Evolutionary conservation across 2,113 vertebrate genomes (phyloP).

Genomic region (Lophotis ruficrista): DNA sequence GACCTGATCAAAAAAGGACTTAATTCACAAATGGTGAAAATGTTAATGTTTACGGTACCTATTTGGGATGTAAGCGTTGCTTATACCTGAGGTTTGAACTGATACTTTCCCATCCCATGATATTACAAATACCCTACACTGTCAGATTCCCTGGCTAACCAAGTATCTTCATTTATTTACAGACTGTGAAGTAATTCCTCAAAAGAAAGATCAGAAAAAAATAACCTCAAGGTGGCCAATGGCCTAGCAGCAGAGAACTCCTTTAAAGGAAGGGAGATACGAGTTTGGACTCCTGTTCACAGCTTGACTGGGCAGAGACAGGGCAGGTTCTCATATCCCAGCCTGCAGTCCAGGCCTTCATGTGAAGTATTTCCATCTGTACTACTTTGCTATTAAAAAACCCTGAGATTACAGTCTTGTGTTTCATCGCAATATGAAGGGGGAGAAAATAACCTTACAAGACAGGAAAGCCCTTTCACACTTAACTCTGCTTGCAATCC

Average conservation of each 20-base stretch:
- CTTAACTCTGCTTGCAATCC: neutral
- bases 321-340: neutral
- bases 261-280: neutral
- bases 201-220: neutral
- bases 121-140: neutral
- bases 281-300: neutral
- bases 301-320: neutral
- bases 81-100: neutral
- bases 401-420: neutral
- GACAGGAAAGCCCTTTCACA: neutral
- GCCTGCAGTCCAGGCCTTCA: neutral
- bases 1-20: neutral
- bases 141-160: neutral
- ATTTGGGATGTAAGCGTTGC: neutral
- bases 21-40: neutral
- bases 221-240: neutral
- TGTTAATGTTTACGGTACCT: neutral
- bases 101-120: neutral
- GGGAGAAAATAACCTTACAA: neutral
- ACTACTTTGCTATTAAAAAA: neutral
- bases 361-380: neutral
- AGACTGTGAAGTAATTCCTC: neutral
- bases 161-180: neutral
- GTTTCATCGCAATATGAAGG: neutral
- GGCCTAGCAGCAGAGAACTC: neutral